Percentiles rank a stretch among this genome's conserved stretches.
Evolutionary conservation across 1,140 invertebrate genomes (phyloP).

Genomic region (Cecropterus lyciades): DNA sequence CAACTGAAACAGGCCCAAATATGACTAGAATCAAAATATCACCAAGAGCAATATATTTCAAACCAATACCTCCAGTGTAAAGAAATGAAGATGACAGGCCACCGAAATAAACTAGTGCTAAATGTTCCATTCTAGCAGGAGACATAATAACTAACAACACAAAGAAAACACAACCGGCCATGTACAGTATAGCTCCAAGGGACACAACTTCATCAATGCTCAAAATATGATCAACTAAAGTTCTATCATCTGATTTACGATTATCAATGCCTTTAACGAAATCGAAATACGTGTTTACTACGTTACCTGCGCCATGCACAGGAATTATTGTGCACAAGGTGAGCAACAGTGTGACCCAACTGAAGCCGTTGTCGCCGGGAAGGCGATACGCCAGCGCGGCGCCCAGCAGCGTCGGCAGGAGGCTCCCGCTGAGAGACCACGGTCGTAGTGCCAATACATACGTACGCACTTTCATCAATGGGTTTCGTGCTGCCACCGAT

Average conservation of each 20-base stretch:
- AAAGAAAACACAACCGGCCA: constrained; percentile 95
- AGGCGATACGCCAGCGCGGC: constrained; percentile 94
- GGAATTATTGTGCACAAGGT: constrained; percentile 94
- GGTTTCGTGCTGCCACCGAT: constrained; percentile 63
- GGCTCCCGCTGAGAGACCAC: constrained; percentile 96
- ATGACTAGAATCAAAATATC: constrained; percentile 96
- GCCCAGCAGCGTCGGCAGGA: constrained; percentile 95
- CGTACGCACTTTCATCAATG: constrained; percentile 93
- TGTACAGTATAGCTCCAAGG: constrained; percentile 94
- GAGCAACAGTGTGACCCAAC: constrained; percentile 90
- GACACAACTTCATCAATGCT: constrained; percentile 94
- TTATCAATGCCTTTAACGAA: constrained; percentile 97
- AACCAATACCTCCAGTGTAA: constrained; percentile 96
- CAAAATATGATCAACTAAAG: constrained; percentile 95
- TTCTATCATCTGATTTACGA: constrained; percentile 96
- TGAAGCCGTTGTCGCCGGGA: constrained; percentile 89
- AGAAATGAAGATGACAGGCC: constrained; percentile 98
- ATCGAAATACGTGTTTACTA: constrained; percentile 98
- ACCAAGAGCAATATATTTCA: constrained; percentile 96
- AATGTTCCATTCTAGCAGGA: constrained; percentile 96
- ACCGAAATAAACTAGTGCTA: constrained; percentile 97
- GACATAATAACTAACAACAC: constrained; percentile 91
- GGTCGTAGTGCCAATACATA: constrained; percentile 94
- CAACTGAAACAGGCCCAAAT: constrained; percentile 97
- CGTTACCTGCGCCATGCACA: constrained; percentile 97